Base-by-base conservation (phyloP, 2,888 invertebrate species). In the Glyphotaelius pellucidus region DNA sequence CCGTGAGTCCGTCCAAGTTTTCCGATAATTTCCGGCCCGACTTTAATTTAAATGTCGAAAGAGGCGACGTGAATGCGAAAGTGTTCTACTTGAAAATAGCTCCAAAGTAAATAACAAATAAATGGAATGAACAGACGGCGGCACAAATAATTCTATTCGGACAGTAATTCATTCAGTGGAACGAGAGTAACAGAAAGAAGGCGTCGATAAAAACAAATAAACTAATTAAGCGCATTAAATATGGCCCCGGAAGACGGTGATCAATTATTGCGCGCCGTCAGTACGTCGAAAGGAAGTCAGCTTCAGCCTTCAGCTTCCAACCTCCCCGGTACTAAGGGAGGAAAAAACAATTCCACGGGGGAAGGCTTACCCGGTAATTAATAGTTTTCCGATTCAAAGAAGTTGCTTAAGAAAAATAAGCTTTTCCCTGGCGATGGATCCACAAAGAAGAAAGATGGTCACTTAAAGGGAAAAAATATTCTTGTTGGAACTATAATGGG, bases 311-410 rank as follows among this genome's bases (percentile, higher is more conserved):
- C 31, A 35, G 31, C 7, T n/a, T 31, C 9, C 35, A 35, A 30
- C 31, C 15, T 7, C 32, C 81, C 81, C 32, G 25, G 32, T 32
- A 19, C 81, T 32, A 19, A 31, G 81, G 81, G 32, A 15, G 32
- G 15, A 3, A 15, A 31, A 19, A 30, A 81, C 81, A 31, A 32
- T 31, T 32, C 14, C 14, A n/a, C 81, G 80, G 31, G 12, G 14
- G n/a, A 38, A 42, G 47, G 42, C 42, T 86, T 42, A 38, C 85
- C 35, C 85, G 38, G 35, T 85, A 85, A 85, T 85, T 85, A 85
- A 85, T 85, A 85, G 85, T 32, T 85, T 38, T 86, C 30, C 86
- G 5, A 86, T n/a, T 42, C 86, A 42, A 86, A 42, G 42, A 85
- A 86, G 86, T 86, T 42, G 38, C 86, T 86, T n/a, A 30, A 86